Base-by-base conservation (phyloP, 1,140 invertebrate species). In the Lordiphosa collinella region DNA sequence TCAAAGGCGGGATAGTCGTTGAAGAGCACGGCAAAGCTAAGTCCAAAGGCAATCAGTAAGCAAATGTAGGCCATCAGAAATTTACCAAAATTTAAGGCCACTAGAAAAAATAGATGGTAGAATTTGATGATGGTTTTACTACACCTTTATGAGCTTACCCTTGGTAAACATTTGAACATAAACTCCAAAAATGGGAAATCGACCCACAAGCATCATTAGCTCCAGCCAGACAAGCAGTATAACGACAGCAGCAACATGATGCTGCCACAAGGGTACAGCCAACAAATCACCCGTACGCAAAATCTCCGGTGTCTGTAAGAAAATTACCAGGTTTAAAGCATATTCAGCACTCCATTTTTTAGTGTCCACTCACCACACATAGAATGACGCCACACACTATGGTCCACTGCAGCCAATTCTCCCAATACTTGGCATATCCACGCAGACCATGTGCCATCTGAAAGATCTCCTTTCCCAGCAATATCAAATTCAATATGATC, bases 161-260 rank as follows among this genome's bases (percentile, higher is more conserved):
- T 92, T 95, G 5, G 94, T 94, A 72, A 96, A 95, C 95, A 96
- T 96, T 88, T 96, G 95, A 3, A 96, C 93, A 66, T 96, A 96
- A 2, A 96, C 89, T 0, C 95, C 95, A 78, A 96, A 95, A 66
- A 94, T 94, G 38, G 95, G 95, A 89, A 96, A 96, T 48, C 95
- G 90, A 8, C 95, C 95, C 7, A 96, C 93, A 18, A 96, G 92
- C 90, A 96, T 93, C 93, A 96, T 94, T 4, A 96, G 87, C 73
- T 96, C 93, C 10, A 95, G 75, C 95, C 95, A 96, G 9, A 93
- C 92, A 4, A 95, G 88, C 25, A 96, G 92, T 69, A 96, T 93
- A 0, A 93, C 93, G 34, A 95, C 89, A 0, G 94, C 95, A 0
- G 94, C 95, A 1, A 94, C 90, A 70, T 96, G 95, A 88, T 95